These are phyloP conservation scores for Actenoides hombroni DNA, from an alignment of 2,113 vertebrate genomes.

Conservation along the genomic window DNA sequence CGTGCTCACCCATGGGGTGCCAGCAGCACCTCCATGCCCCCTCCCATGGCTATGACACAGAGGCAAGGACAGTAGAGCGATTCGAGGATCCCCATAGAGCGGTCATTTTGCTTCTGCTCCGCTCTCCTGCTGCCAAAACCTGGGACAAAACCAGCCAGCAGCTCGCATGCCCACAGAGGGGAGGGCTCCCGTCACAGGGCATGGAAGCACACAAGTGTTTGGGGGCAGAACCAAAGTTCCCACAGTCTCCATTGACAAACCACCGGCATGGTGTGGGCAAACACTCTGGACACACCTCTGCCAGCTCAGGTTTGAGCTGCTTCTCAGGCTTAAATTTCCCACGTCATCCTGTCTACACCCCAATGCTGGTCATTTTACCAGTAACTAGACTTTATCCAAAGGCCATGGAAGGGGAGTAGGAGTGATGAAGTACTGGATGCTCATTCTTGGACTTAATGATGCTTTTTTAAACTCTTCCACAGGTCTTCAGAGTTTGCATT, in stretches of 20 bases:
- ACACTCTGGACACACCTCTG: background rate
- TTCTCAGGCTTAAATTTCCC: background rate
- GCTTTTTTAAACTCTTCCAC: background rate
- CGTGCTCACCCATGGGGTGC: background rate
- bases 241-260: fast-evolving
- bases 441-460: background rate
- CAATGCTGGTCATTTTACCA: background rate
- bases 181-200: background rate
- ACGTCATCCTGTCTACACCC: background rate
- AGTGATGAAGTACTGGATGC: background rate
- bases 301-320: background rate
- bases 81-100: fast-evolving
- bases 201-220: background rate
- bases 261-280: background rate
- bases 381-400: background rate
- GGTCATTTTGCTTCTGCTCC: background rate
- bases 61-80: background rate
- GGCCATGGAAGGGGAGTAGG: background rate
- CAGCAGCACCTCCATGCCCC: background rate
- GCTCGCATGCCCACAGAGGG: fast-evolving
- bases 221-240: background rate
- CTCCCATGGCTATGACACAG: background rate
- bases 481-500: background rate
- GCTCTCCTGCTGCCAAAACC: background rate
- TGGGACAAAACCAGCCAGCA: background rate